Base-by-base conservation (phyloP, 2,888 invertebrate species). In the Drosophila robusta region DNA sequence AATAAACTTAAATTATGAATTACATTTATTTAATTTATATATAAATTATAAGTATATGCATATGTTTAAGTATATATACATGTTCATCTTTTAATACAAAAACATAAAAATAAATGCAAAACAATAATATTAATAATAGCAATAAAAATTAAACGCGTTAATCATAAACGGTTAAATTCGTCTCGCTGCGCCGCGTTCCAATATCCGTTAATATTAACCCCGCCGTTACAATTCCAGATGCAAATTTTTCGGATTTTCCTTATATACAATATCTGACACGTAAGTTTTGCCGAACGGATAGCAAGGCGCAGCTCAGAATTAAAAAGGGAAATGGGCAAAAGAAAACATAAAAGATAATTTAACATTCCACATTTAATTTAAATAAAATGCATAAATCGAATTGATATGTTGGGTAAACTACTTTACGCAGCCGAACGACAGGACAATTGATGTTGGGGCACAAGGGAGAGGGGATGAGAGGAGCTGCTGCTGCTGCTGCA, bases 201-300 rank as follows among this genome's bases (percentile, higher is more conserved):
- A 60, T 56, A 52, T 62, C 14, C 42, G 62, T 63, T 62, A 29
- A 62, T 49, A 85, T 63, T 87, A 86, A 87, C 56, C 68, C 60
- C 79, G 70, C 68, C 68, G 63, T 79, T 81, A 55, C 56, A 70
- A 74, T 92, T 92, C 86, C 94, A 94, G 94, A 93, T 92, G 93
- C 94, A 91, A 94, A 94, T 93, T 94, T 93, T 93, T 94, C 94
- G 91, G 94, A 94, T 93, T 93, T 94, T 93, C 93, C 94, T 80
- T 94, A 94, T 92, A 94, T 94, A 92, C 94, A 94, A 90, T 94
- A 94, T 92, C 92, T 94, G 92, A 94, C 94, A 94, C 94, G 94
- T 94, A 94, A 94, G 94, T 94, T 78, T 52, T 55, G 46, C 46
- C 45, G 62, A 52, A 58, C 67, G 45, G 6, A 22, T 5, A n/a